These are phyloP conservation scores for Latheticus oryzae DNA, from an alignment of 2,888 invertebrate species.

Conservation along the genomic window DNA sequence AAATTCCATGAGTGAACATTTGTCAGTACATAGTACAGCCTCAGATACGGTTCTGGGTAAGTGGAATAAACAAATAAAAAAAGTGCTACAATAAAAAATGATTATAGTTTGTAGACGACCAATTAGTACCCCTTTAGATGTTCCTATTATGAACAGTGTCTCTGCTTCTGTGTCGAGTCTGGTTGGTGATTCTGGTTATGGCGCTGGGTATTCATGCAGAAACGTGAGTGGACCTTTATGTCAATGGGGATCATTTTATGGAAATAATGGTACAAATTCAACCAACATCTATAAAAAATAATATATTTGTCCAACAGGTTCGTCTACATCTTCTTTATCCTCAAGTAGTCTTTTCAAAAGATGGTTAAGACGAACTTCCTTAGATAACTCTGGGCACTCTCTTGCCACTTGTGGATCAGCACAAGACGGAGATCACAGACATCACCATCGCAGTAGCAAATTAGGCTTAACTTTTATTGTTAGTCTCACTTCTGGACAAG, in stretches of 20 bases:
- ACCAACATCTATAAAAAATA: background rate
- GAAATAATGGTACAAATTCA: conserved; percentile 19
- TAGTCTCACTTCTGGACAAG: conserved; percentile 68
- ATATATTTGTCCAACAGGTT: too few relatives aligned
- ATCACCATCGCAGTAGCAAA: conserved; percentile 63
- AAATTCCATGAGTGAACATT: conserved; percentile 58
- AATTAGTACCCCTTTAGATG: conserved; percentile 55
- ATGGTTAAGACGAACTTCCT: conserved; percentile 68
- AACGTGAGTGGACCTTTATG: conserved; percentile 56
- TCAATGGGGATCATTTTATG: conserved; percentile 47
- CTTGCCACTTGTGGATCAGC: conserved; percentile 48
- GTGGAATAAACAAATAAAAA: too few relatives aligned
- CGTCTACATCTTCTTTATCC: conserved; percentile 61
- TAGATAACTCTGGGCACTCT: conserved; percentile 64
- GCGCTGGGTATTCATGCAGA: conserved; percentile 56
- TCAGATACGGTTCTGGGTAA: conserved; percentile 61
- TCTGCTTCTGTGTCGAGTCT: conserved; percentile 52
- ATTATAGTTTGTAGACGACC: conserved; percentile 55
- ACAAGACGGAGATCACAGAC: conserved; percentile 45
- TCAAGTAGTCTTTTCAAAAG: conserved; percentile 67
- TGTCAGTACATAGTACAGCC: conserved; percentile 59
- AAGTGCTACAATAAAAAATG: background rate
- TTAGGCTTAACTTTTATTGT: conserved; percentile 77
- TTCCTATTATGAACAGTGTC: conserved; percentile 51
- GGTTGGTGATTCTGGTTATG: conserved; percentile 59